These are phyloP conservation scores for Brachionus koreanus DNA, from an alignment of 1,140 invertebrate species.

Conservation along the genomic window DNA sequence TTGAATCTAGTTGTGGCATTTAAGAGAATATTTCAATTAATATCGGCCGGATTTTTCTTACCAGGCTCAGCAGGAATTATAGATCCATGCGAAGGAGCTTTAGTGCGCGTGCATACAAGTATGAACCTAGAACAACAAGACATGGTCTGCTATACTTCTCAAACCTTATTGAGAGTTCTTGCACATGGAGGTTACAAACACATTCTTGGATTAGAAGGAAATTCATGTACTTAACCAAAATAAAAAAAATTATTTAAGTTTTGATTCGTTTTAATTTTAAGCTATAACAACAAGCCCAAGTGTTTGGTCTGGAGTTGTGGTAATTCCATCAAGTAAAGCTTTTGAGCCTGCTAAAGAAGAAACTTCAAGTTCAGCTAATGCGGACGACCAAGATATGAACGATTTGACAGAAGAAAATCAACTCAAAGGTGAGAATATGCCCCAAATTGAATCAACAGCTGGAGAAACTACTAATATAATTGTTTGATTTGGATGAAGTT, in stretches of 20 bases:
- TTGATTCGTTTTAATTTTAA: slow-evolving; percentile 47
- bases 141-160: slow-evolving; percentile 81
- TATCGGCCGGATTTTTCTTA: slow-evolving; percentile 87
- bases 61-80: slow-evolving; percentile 88
- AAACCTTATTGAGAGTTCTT: slow-evolving; percentile 79
- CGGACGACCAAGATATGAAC: slow-evolving; percentile 1
- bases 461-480: not conserved
- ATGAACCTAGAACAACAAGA: slow-evolving; percentile 93
- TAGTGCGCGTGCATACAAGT: slow-evolving; percentile 79
- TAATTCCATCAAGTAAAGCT: slow-evolving; percentile 81
- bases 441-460: not conserved
- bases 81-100: slow-evolving; percentile 85
- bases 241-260: not conserved
- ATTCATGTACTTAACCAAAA: slow-evolving; percentile 60
- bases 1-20: slow-evolving; percentile 59
- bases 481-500: not conserved
- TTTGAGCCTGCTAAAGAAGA: slow-evolving; percentile 64
- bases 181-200: slow-evolving; percentile 85
- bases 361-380: slow-evolving; percentile 46
- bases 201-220: slow-evolving; percentile 70
- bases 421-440: slow-evolving; percentile 33
- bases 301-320: slow-evolving; percentile 88
- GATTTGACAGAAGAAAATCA: slow-evolving; percentile 13
- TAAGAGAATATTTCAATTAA: slow-evolving; percentile 76
- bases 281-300: slow-evolving; percentile 71